A percentile compares a stretch with the other conserved stretches of the same genome.
Conservation (phyloP, 1,140 invertebrate genomes). For the Sinella curviseta region DNA sequence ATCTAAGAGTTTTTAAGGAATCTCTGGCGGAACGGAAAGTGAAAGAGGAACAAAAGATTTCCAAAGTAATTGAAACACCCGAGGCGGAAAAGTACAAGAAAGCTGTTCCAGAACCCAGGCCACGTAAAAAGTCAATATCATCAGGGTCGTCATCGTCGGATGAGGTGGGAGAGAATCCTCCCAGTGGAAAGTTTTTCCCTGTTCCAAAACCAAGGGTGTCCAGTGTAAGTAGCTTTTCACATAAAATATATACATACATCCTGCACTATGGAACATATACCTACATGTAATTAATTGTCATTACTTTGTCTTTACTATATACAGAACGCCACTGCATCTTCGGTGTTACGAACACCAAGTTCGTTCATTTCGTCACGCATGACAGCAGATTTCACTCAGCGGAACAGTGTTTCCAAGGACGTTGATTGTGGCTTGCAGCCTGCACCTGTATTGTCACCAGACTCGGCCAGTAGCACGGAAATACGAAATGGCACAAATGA, state of each 20-base stretch:
- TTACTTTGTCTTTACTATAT: too few relatives aligned
- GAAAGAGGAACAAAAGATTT: slow-evolving; percentile 38
- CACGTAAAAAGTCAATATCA: slow-evolving; percentile 45
- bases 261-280: neutral
- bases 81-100: slow-evolving; percentile 32
- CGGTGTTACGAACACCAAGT: slow-evolving; percentile 45
- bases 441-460: neutral
- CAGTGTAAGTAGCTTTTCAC: slow-evolving; percentile 31
- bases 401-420: slow-evolving; percentile 36
- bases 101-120: slow-evolving; percentile 46
- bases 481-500: slow-evolving; percentile 14
- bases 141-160: slow-evolving; percentile 41
- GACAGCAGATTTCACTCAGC: slow-evolving; percentile 32
- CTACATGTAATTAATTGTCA: too few relatives aligned
- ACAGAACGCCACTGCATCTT: slow-evolving; percentile 28
- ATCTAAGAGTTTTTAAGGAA: slow-evolving; percentile 34
- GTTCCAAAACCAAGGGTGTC: slow-evolving; percentile 37
- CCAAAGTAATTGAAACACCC: slow-evolving; percentile 28
- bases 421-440: neutral
- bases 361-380: slow-evolving; percentile 44
- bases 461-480: neutral
- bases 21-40: slow-evolving; percentile 26
- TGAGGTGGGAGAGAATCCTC: slow-evolving; percentile 27
- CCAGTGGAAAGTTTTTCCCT: slow-evolving; percentile 25
- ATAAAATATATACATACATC: neutral